Evolutionary conservation across 1,140 invertebrate genomes (phyloP).

Genomic region (Drosophila littoralis): DNA sequence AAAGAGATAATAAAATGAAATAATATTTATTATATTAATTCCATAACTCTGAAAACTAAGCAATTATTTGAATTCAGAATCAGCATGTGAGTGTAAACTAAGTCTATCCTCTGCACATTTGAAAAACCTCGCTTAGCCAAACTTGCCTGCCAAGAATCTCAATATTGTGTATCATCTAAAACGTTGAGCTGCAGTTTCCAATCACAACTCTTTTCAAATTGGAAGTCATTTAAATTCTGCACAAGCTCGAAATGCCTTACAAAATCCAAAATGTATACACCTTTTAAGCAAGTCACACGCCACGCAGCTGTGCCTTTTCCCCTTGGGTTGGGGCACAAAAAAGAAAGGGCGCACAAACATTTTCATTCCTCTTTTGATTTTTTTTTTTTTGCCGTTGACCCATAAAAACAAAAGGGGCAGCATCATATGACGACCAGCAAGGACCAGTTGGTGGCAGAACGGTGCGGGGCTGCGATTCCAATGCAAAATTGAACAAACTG

Average conservation of each 20-base stretch:
- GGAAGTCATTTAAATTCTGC: slow-evolving; percentile 33
- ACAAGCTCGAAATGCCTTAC: slow-evolving; percentile 28
- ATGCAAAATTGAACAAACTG: slow-evolving; percentile 53
- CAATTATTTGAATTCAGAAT: no score
- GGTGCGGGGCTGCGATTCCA: slow-evolving; percentile 13
- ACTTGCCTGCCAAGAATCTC: not conserved
- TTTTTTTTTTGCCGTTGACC: slow-evolving; percentile 49
- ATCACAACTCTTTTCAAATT: slow-evolving; percentile 37
- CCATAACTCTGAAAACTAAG: no score
- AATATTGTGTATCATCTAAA: slow-evolving; percentile 6
- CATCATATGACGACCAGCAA: slow-evolving; percentile 23
- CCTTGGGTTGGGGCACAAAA: not conserved
- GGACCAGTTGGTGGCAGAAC: not conserved
- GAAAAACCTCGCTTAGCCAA: no score
- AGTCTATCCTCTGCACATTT: no score
- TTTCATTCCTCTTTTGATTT: slow-evolving; percentile 14
- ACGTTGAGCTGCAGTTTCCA: slow-evolving; percentile 6
- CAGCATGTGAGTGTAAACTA: no score
- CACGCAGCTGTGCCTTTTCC: not conserved
- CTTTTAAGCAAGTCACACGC: slow-evolving; percentile 23
- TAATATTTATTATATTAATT: no score
- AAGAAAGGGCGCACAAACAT: slow-evolving; percentile 25
- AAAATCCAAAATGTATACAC: slow-evolving; percentile 31
- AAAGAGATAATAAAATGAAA: no score
- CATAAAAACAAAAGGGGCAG: slow-evolving; percentile 41